phyloP scores from a whole-genome alignment of 2,888 invertebrate genomes.

The Eucera pruinosa region DNA sequence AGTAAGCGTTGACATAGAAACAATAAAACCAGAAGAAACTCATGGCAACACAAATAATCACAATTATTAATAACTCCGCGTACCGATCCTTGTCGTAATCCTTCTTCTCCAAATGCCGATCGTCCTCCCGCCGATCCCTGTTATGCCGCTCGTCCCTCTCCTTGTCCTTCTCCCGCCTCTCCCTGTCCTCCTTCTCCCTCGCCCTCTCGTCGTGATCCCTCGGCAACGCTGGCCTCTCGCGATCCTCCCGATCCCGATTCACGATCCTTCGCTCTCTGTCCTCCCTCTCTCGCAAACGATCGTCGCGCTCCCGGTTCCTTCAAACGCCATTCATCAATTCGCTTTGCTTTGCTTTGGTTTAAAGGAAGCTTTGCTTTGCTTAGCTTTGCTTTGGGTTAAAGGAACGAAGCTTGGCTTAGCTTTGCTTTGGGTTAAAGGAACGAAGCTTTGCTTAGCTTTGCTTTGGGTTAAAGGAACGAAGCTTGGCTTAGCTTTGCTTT shows the following conservation, averaged over 20 bases:
- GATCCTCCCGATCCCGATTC: constrained; percentile 78
- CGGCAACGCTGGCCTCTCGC: constrained; percentile 76
- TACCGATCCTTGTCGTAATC: constrained; percentile 82
- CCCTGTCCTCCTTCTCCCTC: constrained; percentile 80
- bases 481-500: too few relatives aligned
- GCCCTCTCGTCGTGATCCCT: constrained; percentile 81
- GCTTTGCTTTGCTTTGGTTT: too few relatives aligned
- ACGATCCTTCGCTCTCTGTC: constrained; percentile 74
- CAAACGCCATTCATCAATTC: constrained; percentile 23
- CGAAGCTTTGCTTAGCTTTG: too few relatives aligned
- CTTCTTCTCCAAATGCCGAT: constrained; percentile 76
- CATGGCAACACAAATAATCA: too few relatives aligned
- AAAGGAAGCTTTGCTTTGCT: too few relatives aligned
- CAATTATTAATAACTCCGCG: constrained; percentile 18
- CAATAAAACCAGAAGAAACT: too few relatives aligned
- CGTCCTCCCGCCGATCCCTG: constrained; percentile 78
- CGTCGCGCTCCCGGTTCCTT: constrained; percentile 76
- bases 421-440: too few relatives aligned
- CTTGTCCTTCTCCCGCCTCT: constrained; percentile 79
- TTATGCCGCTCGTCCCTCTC: constrained; percentile 80
- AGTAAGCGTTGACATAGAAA: too few relatives aligned
- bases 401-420: too few relatives aligned
- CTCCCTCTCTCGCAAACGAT: constrained; percentile 74
- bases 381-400: too few relatives aligned
- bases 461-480: too few relatives aligned